These are phyloP conservation scores for Cephus runcator DNA, from an alignment of 2,888 invertebrate genomes.

Conservation along the genomic window DNA sequence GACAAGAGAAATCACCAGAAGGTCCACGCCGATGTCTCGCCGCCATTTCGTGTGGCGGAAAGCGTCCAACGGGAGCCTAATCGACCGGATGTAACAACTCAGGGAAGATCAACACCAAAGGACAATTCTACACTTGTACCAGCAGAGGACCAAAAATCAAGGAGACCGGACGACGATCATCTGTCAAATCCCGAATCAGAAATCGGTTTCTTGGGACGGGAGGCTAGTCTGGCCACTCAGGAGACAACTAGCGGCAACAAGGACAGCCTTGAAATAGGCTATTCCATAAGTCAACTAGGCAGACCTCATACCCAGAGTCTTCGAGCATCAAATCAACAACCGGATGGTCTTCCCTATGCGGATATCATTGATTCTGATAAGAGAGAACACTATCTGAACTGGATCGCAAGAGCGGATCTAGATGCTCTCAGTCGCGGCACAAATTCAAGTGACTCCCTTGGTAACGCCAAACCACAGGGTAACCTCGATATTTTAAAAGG, in stretches of 20 bases:
- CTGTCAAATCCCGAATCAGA: slow-evolving; percentile 9
- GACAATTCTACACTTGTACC: not conserved
- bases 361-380: slow-evolving; percentile 33
- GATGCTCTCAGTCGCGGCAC: slow-evolving; percentile 47
- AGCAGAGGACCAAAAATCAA: not conserved
- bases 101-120: not conserved
- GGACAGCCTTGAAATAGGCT: slow-evolving; percentile 54
- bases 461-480: slow-evolving; percentile 50
- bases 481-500: slow-evolving; percentile 55
- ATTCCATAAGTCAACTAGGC: slow-evolving; percentile 52
- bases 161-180: not conserved
- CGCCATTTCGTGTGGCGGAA: not conserved
- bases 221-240: slow-evolving; percentile 31
- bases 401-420: slow-evolving; percentile 45
- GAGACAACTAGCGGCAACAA: slow-evolving; percentile 48
- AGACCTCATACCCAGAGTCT: slow-evolving; percentile 44
- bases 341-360: slow-evolving; percentile 23
- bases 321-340: slow-evolving; percentile 23
- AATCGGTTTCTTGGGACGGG: slow-evolving; percentile 5
- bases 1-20: not conserved
- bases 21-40: not conserved
- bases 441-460: slow-evolving; percentile 47
- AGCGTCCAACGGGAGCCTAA: not conserved
- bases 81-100: not conserved
- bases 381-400: slow-evolving; percentile 42